Conservation (phyloP, 2,888 invertebrate genomes). For the Drosophila pegasa region DNA sequence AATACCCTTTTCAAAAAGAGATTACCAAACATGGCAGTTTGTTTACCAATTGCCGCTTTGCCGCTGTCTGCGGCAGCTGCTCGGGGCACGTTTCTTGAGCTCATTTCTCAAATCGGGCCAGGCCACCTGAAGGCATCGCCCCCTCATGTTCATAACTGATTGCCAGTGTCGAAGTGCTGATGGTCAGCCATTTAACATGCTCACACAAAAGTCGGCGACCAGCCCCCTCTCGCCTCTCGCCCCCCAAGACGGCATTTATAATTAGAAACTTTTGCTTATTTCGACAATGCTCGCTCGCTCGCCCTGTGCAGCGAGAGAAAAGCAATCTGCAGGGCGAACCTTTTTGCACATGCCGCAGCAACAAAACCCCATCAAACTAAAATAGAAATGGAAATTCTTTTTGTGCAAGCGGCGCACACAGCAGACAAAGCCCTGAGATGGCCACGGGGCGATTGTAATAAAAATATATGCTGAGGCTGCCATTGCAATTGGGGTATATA, state of each 20-base stretch:
- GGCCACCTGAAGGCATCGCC: background rate
- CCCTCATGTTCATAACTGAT: slow-evolving; percentile 19
- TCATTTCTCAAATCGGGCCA: slow-evolving; percentile 26
- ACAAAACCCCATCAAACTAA: slow-evolving; percentile 23
- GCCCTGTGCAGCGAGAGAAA: slow-evolving; percentile 6
- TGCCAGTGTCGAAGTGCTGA: slow-evolving; percentile 46
- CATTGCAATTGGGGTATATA: background rate
- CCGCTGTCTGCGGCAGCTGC: slow-evolving; percentile 1
- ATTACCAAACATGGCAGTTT: slow-evolving; percentile 51
- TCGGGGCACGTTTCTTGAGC: slow-evolving; percentile 9
- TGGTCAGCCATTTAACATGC: slow-evolving; percentile 43
- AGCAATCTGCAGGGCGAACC: slow-evolving; percentile 10
- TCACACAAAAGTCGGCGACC: slow-evolving; percentile 1
- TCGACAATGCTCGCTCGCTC: slow-evolving; percentile 12
- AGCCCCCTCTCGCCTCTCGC: no score
- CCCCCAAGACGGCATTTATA: slow-evolving; percentile 45
- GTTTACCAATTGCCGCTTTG: slow-evolving; percentile 20
- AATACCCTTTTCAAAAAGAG: slow-evolving; percentile 59
- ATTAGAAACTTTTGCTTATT: slow-evolving; percentile 55
- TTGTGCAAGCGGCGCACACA: slow-evolving; percentile 17
- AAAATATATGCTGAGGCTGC: background rate
- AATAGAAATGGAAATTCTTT: slow-evolving; percentile 28
- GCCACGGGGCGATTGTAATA: background rate
- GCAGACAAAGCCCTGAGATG: slow-evolving; percentile 13
- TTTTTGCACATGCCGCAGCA: slow-evolving; percentile 25